Percentiles rank a stretch among this genome's conserved stretches.
Conservation (phyloP, 2,888 invertebrate species). For the Chalcis sispes region DNA sequence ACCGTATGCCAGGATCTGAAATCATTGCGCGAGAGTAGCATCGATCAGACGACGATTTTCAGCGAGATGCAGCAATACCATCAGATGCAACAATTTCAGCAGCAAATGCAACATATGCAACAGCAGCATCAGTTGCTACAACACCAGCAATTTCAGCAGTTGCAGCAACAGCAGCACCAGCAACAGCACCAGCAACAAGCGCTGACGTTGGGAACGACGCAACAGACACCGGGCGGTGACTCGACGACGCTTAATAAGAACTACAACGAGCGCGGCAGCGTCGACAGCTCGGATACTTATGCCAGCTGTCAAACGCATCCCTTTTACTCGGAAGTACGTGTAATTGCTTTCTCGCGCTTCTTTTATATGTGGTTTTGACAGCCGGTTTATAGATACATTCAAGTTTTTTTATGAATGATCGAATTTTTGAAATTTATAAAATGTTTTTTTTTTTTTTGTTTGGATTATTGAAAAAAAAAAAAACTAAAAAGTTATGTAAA, state of each 20-base stretch:
- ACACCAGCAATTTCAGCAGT: constrained; percentile 51
- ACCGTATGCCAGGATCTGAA: constrained; percentile 90
- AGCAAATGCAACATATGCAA: constrained; percentile 71
- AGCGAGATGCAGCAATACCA: constrained; percentile 60
- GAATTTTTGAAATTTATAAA: no score
- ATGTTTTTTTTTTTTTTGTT: no score
- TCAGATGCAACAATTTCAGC: constrained; percentile 20
- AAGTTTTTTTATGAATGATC: no score
- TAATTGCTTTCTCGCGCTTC: no score
- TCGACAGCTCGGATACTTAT: constrained; percentile 93
- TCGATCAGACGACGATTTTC: constrained; percentile 75
- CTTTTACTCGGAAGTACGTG: constrained; percentile 85
- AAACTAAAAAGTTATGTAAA: no score
- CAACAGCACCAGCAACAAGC: constrained; percentile 70
- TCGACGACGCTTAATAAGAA: constrained; percentile 64
- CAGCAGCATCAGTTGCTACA: constrained; percentile 54
- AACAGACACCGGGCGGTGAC: constrained; percentile 46
- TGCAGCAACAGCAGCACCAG: constrained; percentile 26
- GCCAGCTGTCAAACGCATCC: constrained; percentile 98
- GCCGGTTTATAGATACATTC: no score
- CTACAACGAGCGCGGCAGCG: constrained; percentile 77
- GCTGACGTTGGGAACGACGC: constrained; percentile 30
- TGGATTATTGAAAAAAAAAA: no score
- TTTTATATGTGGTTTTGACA: no score
- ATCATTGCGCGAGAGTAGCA: constrained; percentile 78